These are phyloP conservation scores for Ectropis crepuscularia DNA, from an alignment of 2,888 invertebrate species.

Conservation along the genomic window DNA sequence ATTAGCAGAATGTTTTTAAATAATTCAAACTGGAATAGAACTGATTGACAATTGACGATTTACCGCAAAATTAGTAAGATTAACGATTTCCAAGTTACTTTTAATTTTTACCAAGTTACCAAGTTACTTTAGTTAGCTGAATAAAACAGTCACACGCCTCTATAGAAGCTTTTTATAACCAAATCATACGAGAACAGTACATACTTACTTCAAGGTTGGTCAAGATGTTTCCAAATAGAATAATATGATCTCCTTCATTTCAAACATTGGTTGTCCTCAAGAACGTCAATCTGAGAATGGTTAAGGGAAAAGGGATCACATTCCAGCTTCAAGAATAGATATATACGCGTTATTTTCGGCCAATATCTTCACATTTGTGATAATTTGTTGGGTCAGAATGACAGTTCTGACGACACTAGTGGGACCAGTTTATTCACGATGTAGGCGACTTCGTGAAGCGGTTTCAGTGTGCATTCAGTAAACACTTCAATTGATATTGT, in stretches of 20 bases:
- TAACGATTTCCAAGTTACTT: too few species aligned
- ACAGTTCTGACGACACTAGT: conserved; percentile 81
- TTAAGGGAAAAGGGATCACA: conserved; percentile 29
- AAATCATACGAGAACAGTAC: conserved; percentile 45
- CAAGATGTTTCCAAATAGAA: conserved; percentile 78
- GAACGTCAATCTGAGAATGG: conserved; percentile 61
- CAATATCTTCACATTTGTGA: conserved; percentile 57
- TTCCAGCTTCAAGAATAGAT: conserved; percentile 17
- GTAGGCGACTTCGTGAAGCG: conserved; percentile 52
- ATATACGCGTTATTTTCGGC: conserved; percentile 44
- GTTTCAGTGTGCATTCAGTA: conserved; percentile 35
- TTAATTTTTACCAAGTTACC: too few species aligned
- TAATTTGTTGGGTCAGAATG: conserved; percentile 65
- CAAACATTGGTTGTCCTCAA: conserved; percentile 56
- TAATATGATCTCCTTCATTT: conserved; percentile 72
- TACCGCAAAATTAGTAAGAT: too few species aligned
- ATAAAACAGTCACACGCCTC: conserved; percentile 45
- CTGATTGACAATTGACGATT: neutral
- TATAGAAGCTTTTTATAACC: conserved; percentile 43
- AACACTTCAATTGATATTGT: conserved; percentile 35
- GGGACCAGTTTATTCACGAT: conserved; percentile 76
- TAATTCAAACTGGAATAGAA: neutral
- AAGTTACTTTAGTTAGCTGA: conserved; percentile 22
- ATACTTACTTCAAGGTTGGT: conserved; percentile 83
- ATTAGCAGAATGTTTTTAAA: too few species aligned